Conservation (phyloP, 1,140 invertebrate genomes). For the Halictus rubicundus region DNA sequence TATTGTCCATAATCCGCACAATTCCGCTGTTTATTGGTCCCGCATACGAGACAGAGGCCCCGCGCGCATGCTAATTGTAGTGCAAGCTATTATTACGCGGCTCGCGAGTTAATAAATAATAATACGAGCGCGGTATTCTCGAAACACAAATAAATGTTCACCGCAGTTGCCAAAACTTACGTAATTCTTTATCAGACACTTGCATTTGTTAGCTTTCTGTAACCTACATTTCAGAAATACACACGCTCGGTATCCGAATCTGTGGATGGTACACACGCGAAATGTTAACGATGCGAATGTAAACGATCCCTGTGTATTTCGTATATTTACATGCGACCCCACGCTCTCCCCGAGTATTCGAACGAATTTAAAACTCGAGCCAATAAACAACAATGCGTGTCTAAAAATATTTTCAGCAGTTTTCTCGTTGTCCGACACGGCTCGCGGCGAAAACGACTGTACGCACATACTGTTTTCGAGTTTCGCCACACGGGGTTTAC, state of each 20-base stretch:
- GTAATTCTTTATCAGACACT: slow-evolving; percentile 39
- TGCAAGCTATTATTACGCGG: not conserved
- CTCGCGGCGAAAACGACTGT: no score
- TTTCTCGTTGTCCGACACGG: no score
- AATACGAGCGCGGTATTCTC: slow-evolving; percentile 12
- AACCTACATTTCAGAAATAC: slow-evolving; percentile 47
- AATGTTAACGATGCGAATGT: slow-evolving; percentile 7
- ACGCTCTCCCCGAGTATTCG: not conserved
- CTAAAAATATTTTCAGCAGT: no score
- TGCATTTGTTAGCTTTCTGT: slow-evolving; percentile 41
- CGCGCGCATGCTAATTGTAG: not conserved
- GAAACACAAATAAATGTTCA: slow-evolving; percentile 28
- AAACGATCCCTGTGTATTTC: not conserved
- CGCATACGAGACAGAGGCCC: not conserved
- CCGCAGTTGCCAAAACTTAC: slow-evolving; percentile 38
- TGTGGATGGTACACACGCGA: slow-evolving; percentile 10
- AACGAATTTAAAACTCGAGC: not conserved
- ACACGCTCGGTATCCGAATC: slow-evolving; percentile 3
- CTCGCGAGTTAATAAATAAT: slow-evolving; percentile 26
- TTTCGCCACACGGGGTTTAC: no score
- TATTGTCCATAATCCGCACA: not conserved
- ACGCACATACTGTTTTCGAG: no score
- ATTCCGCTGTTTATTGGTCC: not conserved
- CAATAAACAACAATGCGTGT: no score
- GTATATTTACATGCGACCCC: not conserved